Conservation (phyloP, 2,797 vertebrate genomes). For the Fistularia commersonii region DNA sequence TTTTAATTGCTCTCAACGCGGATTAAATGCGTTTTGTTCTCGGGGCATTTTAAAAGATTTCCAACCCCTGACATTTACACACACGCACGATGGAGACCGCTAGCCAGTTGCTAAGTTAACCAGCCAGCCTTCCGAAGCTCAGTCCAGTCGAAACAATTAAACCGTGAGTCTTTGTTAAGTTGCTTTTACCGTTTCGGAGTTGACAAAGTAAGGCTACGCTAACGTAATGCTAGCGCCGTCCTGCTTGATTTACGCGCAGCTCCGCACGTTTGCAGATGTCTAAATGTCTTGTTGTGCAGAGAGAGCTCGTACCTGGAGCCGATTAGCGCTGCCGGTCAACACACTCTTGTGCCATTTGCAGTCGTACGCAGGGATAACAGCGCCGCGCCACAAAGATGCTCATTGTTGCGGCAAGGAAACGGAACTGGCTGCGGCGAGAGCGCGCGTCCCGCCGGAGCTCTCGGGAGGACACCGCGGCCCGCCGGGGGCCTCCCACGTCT, state of each 20-base stretch:
- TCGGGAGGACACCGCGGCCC: slow-evolving; percentile 43
- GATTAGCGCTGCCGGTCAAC: slow-evolving; percentile 39
- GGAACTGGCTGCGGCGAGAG: slow-evolving; percentile 57
- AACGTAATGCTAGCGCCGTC: too few species aligned
- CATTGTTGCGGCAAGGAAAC: slow-evolving; percentile 66
- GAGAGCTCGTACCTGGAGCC: slow-evolving; percentile 47
- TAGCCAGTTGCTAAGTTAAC: too few species aligned
- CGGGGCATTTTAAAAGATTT: slow-evolving; percentile 3
- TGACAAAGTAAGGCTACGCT: too few species aligned
- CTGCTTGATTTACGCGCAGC: too few species aligned
- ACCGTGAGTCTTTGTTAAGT: too few species aligned
- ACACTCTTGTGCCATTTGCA: slow-evolving; percentile 41
- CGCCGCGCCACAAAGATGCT: slow-evolving; percentile 60
- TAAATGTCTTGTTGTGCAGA: neutral
- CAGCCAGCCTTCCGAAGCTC: too few species aligned
- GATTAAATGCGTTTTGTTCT: too few species aligned
- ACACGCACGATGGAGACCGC: too few species aligned
- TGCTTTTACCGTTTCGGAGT: too few species aligned
- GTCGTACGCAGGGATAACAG: slow-evolving; percentile 46
- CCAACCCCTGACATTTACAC: slow-evolving; percentile 31
- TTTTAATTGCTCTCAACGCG: too few species aligned
- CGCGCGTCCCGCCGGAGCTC: slow-evolving; percentile 62
- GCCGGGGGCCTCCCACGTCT: slow-evolving; percentile 52
- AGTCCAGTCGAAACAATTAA: too few species aligned
- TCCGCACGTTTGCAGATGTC: too few species aligned